phyloP scores from a whole-genome alignment of 2,113 vertebrate genomes.

The Eira barbara region DNA sequence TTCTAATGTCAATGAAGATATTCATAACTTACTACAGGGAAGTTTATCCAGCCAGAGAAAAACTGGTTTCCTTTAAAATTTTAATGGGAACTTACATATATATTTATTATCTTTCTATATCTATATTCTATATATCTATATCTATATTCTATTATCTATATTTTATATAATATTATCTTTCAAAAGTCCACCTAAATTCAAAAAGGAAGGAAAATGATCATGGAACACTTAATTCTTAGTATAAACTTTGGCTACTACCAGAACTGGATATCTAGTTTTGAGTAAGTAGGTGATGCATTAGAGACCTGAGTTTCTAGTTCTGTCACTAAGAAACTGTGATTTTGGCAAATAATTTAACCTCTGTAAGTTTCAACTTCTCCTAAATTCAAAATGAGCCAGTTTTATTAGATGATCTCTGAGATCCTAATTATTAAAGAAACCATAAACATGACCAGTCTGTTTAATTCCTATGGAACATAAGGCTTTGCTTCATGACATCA shows the following conservation, averaged over 20 bases:
- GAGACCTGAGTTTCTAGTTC: neutral
- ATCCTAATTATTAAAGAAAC: neutral
- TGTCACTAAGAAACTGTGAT: neutral
- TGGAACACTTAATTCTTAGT: neutral
- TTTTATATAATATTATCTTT: neutral
- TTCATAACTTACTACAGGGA: neutral
- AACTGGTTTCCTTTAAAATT: neutral
- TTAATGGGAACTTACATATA: neutral
- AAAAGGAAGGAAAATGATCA: neutral
- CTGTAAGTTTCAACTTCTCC: neutral
- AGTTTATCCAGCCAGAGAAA: neutral
- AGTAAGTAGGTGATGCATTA: neutral
- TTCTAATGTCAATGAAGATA: neutral
- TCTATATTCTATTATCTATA: too few species aligned
- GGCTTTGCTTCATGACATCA: neutral
- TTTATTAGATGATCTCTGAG: neutral
- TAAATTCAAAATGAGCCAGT: neutral
- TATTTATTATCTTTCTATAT: neutral
- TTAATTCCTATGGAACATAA: neutral
- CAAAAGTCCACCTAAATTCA: neutral
- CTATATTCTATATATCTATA: too few species aligned
- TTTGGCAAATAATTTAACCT: neutral
- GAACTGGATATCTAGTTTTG: neutral
- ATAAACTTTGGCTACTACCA: neutral
- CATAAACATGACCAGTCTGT: neutral